Evolutionary conservation across 2,113 vertebrate genomes (phyloP), one percentile per base, ranked within the genome.

Genomic region (Daubentonia madagascariensis): DNA sequence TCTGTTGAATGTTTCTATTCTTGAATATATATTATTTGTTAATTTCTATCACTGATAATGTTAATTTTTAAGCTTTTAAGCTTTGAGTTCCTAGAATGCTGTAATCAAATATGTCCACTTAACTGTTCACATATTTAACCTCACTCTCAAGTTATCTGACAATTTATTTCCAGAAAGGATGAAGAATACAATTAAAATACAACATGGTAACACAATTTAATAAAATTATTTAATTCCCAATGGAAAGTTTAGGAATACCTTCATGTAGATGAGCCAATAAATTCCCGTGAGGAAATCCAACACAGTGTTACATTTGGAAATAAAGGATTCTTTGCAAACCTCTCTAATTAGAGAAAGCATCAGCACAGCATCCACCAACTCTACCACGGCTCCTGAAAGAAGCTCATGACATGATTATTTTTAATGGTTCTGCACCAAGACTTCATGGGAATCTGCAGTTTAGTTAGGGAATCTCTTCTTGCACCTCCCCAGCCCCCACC

Each of bases 141-240:
- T 93, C 13, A 50, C 40, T 59, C 20, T 76, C 75, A 73, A 76
- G 8, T 70, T 81, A 85, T 40, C n/a, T 52, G 20, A 89, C 8
- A 61, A 94, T 4, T 35, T 92, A 48, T 93, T 95, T 96, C 79
- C 28, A 73, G 81, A 68, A 88, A 94, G 20, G 17, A 79, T 54
- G 8, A 89, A 80, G 40, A 96, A 67, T 75, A 67, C 81, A 22
- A 91, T 63, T 61, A 85, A 96, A 93, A 89, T 17, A 89, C 54
- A 93, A 73, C 22, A 3, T 70, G 35, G 57, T 88, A 89, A 83
- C 78, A 83, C 78, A 87, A 52, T 75, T 81, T 79, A 85, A 59
- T 59, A 65, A 86, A 85, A 91, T 61, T 76, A 73, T 92, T 59
- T 88, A 79, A 73, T 94, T 94, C 20, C 52, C 50, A 93, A 40